Conservation (phyloP, 2,113 vertebrate genomes). For the Odobenus rosmarus region DNA sequence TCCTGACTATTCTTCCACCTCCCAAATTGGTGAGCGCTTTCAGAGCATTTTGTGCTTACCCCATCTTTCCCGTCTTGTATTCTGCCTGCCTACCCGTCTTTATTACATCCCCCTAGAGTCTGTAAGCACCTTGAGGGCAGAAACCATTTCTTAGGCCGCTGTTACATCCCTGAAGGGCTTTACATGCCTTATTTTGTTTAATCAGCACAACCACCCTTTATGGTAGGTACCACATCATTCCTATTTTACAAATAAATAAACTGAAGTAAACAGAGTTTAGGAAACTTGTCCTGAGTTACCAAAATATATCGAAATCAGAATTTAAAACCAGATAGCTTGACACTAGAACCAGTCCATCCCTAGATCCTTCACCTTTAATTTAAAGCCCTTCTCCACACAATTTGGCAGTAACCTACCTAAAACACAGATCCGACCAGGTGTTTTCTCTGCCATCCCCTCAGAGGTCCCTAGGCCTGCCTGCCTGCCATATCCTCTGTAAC, state of each 20-base stretch:
- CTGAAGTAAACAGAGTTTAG: not conserved
- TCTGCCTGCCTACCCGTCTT: not conserved
- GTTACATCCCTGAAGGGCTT: not conserved
- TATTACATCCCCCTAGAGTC: not conserved
- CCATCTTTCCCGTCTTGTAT: not conserved
- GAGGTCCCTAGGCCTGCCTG: not conserved
- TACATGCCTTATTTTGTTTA: not conserved
- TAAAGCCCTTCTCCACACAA: not conserved
- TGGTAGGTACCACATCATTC: not conserved
- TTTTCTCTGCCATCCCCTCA: not conserved
- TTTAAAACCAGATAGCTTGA: conserved; percentile 14
- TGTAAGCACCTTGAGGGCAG: not conserved
- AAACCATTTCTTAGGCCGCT: not conserved
- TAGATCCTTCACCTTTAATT: not conserved
- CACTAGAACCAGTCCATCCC: not conserved
- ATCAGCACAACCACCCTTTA: not conserved
- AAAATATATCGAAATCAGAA: not conserved
- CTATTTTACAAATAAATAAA: not conserved
- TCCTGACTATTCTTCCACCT: not conserved
- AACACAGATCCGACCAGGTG: not conserved
- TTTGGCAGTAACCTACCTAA: not conserved
- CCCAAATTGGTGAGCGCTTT: not conserved
- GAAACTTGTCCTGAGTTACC: not conserved
- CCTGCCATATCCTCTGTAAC: not conserved
- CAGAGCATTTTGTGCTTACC: not conserved